These are phyloP conservation scores for Crotalus helleri DNA, from an alignment of 2,113 vertebrate species.

Conservation along the genomic window DNA sequence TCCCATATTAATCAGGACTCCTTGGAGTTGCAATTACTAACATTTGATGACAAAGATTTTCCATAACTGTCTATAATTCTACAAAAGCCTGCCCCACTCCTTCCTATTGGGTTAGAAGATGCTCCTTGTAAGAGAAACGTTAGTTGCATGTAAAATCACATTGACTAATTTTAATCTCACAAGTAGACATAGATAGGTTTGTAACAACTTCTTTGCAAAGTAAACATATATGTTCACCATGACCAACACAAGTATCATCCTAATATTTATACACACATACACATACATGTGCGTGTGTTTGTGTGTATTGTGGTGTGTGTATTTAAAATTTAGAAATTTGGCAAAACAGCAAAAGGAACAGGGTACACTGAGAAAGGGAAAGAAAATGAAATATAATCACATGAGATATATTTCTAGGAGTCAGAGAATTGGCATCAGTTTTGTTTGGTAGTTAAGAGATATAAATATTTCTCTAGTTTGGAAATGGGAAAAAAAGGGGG, in stretches of 20 bases:
- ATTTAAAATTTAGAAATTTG: neutral
- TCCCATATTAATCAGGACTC: neutral
- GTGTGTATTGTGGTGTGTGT: neutral
- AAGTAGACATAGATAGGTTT: constrained; percentile 3
- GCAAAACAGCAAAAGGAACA: too few relatives aligned
- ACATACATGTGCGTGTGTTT: neutral
- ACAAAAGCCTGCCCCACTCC: neutral
- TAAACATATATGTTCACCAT: neutral
- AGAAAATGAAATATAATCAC: neutral
- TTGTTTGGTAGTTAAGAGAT: neutral
- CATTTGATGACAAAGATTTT: neutral
- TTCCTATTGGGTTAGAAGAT: neutral
- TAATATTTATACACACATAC: neutral
- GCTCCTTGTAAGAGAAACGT: neutral
- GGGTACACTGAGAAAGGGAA: neutral
- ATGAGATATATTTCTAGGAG: neutral
- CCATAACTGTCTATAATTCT: neutral
- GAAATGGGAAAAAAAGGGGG: neutral
- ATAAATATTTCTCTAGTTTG: neutral
- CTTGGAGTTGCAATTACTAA: neutral
- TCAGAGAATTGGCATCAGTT: neutral
- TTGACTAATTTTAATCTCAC: neutral
- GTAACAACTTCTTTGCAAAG: constrained; percentile 4
- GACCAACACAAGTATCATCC: too few relatives aligned
- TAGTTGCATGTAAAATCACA: neutral